A percentile compares a stretch with the other conserved stretches of the same genome.
Conservation (phyloP, 1,140 invertebrate genomes). For the Papilio machaon region DNA sequence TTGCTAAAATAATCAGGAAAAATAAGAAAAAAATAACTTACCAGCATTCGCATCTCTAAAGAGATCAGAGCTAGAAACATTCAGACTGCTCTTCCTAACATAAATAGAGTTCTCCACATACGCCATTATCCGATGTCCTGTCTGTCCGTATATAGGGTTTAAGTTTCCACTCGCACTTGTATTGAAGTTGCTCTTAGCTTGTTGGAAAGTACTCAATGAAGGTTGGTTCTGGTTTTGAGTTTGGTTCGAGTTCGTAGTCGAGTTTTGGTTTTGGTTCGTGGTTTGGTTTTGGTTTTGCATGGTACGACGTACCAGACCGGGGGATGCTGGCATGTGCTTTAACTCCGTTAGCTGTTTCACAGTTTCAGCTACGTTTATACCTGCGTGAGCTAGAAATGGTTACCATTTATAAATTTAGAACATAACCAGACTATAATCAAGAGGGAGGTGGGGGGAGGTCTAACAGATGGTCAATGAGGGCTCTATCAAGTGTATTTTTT, state of each 20-base stretch:
- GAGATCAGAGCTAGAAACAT: conserved; percentile 68
- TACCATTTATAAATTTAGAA: not conserved
- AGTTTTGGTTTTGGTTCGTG: conserved; percentile 41
- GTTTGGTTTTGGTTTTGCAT: conserved; percentile 58
- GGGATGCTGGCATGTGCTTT: conserved; percentile 93
- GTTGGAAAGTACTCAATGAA: conserved; percentile 81
- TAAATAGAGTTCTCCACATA: conserved; percentile 73
- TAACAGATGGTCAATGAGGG: no score
- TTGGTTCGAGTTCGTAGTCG: conserved; percentile 43
- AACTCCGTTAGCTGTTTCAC: conserved; percentile 92
- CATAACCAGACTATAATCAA: no score
- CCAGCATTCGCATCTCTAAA: conserved; percentile 60
- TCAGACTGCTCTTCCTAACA: conserved; percentile 71
- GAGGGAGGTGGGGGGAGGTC: no score
- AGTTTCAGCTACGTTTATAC: conserved; percentile 91
- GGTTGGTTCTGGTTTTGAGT: conserved; percentile 52
- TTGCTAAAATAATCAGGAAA: no score
- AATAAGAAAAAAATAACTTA: conserved; percentile 45
- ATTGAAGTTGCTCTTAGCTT: conserved; percentile 74
- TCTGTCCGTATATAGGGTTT: conserved; percentile 79
- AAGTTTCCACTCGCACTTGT: conserved; percentile 68
- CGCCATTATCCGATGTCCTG: conserved; percentile 73
- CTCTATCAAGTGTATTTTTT: no score
- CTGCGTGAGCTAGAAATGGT: conserved; percentile 47
- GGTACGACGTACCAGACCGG: conserved; percentile 87